phyloP scores from a whole-genome alignment of 2,113 vertebrate genomes.

The Ranitomeya variabilis region DNA sequence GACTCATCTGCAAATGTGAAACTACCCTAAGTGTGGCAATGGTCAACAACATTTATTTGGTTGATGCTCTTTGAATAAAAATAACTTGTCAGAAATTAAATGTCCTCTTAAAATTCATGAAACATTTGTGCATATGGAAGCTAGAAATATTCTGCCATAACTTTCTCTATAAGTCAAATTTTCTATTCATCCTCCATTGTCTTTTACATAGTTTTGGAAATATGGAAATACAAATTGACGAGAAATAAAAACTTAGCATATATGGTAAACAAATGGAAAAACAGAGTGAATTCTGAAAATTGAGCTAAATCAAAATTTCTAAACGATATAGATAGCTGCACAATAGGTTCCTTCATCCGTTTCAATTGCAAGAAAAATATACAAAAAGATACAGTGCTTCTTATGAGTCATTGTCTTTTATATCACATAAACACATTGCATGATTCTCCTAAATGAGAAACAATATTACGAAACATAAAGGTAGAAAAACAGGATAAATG shows the following conservation, averaged over 20 bases:
- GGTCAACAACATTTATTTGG: background rate
- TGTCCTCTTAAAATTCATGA: background rate
- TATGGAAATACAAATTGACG: background rate
- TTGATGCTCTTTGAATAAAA: background rate
- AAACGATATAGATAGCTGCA: constrained; percentile 25
- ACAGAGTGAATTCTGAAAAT: constrained; percentile 12
- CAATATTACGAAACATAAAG: constrained; percentile 57
- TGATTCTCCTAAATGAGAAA: constrained; percentile 55
- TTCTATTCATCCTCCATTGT: background rate
- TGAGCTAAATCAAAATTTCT: constrained; percentile 29
- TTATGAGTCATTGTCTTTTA: constrained; percentile 58
- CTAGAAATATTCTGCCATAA: background rate
- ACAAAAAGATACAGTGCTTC: constrained; percentile 37
- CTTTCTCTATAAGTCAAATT: background rate
- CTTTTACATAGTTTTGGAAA: constrained; percentile 4
- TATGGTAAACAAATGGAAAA: constrained; percentile 20
- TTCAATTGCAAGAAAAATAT: constrained; percentile 50
- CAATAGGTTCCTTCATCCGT: constrained; percentile 34
- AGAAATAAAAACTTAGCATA: constrained; percentile 6
- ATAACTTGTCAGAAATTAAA: background rate
- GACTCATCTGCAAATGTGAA: too few species aligned
- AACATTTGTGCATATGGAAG: background rate
- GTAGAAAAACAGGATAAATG: constrained; percentile 54
- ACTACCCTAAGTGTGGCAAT: too few species aligned
- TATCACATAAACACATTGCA: constrained; percentile 54